A percentile compares a stretch with the other conserved stretches of the same genome.
Evolutionary conservation across 2,797 vertebrate genomes (phyloP).

Genomic region (Cuculus canorus): DNA sequence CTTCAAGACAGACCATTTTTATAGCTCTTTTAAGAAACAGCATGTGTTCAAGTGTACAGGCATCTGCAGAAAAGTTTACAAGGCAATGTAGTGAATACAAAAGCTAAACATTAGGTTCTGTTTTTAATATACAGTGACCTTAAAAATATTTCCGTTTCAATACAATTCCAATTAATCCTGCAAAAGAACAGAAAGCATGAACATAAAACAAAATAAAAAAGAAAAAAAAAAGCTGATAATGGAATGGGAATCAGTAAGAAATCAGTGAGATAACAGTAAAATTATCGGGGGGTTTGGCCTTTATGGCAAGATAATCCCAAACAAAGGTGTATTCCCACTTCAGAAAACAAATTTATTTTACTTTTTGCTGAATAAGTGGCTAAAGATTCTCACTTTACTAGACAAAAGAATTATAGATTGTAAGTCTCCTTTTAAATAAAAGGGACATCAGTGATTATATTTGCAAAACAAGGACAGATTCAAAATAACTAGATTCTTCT

Average conservation of each 20-base stretch:
- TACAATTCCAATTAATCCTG: slow-evolving; percentile 26
- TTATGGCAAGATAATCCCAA: neutral
- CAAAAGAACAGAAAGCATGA: slow-evolving; percentile 45
- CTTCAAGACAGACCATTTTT: slow-evolving; percentile 21
- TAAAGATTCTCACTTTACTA: neutral
- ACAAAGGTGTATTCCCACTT: neutral
- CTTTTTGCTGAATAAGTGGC: neutral
- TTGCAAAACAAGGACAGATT: neutral
- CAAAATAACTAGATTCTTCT: neutral
- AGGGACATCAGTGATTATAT: neutral
- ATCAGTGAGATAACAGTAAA: neutral
- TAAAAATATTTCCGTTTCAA: slow-evolving; percentile 4
- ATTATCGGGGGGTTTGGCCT: neutral
- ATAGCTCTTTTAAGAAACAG: slow-evolving; percentile 23
- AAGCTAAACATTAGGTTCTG: neutral
- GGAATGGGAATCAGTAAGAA: neutral
- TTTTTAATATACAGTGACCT: neutral
- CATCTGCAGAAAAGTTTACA: neutral
- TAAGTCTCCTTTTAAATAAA: neutral
- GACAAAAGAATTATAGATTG: neutral
- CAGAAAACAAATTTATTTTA: neutral
- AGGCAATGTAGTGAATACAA: neutral
- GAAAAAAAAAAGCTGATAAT: neutral
- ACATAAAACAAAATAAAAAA: neutral
- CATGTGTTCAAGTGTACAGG: slow-evolving; percentile 64